Percentiles rank a stretch among this genome's conserved stretches.
Evolutionary conservation across 2,113 vertebrate species (phyloP).

Genomic region (Cavia porcellus): DNA sequence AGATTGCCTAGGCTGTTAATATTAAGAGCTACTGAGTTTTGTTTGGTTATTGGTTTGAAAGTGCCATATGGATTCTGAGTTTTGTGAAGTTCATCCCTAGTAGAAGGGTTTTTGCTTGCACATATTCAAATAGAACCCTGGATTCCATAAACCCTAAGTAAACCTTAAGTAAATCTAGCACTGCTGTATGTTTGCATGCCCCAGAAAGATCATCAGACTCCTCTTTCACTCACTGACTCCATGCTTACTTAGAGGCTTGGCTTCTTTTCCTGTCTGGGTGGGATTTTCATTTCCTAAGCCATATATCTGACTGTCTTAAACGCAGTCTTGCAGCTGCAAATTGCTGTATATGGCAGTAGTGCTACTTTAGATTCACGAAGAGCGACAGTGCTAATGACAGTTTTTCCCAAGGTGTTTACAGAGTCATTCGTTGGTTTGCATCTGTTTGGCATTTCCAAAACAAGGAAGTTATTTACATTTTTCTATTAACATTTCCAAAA

Average conservation of each 20-base stretch:
- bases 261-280: constrained; percentile 26
- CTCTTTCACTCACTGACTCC: neutral
- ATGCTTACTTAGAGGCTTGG: constrained; percentile 3
- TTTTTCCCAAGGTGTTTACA: constrained; percentile 73
- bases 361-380: constrained; percentile 79
- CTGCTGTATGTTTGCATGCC: neutral
- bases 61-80: neutral
- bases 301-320: constrained; percentile 53
- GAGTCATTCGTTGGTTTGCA: constrained; percentile 76
- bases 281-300: constrained; percentile 24
- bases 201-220: neutral
- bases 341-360: neutral
- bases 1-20: neutral
- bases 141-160: neutral
- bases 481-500: constrained; percentile 57
- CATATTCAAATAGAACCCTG: neutral
- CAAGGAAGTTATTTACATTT: constrained; percentile 65
- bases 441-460: constrained; percentile 68
- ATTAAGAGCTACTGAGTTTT: neutral
- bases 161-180: neutral
- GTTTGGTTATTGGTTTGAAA: neutral
- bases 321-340: constrained; percentile 60
- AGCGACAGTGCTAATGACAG: constrained; percentile 75
- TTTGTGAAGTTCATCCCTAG: neutral
- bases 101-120: neutral